A percentile compares a stretch with the other conserved stretches of the same genome.
Conservation (phyloP, 2,113 vertebrate species). For the Oxyura jamaicensis region DNA sequence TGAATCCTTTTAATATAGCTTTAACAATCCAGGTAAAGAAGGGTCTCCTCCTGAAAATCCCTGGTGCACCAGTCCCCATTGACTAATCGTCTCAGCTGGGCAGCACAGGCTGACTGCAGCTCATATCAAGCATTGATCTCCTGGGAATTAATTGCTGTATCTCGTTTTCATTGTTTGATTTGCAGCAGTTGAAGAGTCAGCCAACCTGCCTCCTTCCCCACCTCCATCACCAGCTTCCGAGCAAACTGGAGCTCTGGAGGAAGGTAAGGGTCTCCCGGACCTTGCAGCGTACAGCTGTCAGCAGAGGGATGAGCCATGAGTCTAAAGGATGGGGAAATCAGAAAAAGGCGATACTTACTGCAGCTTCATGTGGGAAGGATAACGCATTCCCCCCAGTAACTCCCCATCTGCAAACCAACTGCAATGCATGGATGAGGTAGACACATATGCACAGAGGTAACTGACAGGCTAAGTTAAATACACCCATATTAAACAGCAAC, state of each 20-base stretch:
- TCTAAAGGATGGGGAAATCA: background rate
- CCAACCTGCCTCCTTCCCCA: conserved; percentile 96
- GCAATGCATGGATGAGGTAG: background rate
- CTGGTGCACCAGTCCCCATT: background rate
- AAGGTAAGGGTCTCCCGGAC: conserved; percentile 84
- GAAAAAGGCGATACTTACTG: background rate
- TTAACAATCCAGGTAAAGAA: background rate
- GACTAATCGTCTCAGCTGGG: background rate
- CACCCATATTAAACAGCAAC: background rate
- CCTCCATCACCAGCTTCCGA: conserved; percentile 96
- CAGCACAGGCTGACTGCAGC: background rate
- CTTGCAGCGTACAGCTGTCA: background rate
- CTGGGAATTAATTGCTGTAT: conserved; percentile 55
- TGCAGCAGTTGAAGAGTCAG: conserved; percentile 91
- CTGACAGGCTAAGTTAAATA: background rate
- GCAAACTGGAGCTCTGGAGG: conserved; percentile 88
- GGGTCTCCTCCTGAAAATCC: background rate
- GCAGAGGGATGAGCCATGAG: background rate
- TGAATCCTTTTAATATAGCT: background rate
- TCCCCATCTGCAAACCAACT: background rate
- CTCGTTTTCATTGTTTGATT: conserved; percentile 71
- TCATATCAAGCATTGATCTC: background rate
- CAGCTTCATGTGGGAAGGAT: background rate
- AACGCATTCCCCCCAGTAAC: background rate
- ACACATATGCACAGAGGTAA: background rate